phyloP scores from a whole-genome alignment of 2,888 invertebrate species.

The Pseudoips prasinana region DNA sequence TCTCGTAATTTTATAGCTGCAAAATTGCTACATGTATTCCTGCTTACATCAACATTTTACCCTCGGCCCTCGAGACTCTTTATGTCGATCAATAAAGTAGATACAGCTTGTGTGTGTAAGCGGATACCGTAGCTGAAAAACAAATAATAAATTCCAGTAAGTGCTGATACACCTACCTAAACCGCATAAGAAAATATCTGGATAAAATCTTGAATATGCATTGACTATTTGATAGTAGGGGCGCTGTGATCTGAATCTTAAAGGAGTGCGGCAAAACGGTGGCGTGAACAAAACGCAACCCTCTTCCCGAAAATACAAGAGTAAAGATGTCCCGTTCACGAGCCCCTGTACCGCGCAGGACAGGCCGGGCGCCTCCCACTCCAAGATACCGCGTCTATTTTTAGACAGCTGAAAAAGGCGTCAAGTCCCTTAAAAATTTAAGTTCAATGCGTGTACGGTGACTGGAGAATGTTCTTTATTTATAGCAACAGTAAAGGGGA shows the following conservation, averaged over 20 bases:
- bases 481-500: constrained; percentile 7
- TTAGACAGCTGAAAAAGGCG: constrained; percentile 48
- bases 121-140: too few relatives aligned
- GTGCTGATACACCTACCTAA: too few relatives aligned
- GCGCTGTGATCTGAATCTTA: constrained; percentile 12
- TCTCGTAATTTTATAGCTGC: too few relatives aligned
- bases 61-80: too few relatives aligned
- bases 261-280: constrained; percentile 9
- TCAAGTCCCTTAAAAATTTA: constrained; percentile 34
- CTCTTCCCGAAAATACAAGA: constrained; percentile 19
- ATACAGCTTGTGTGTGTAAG: too few relatives aligned
- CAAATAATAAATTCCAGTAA: too few relatives aligned
- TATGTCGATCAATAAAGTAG: too few relatives aligned
- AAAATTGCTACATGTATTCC: too few relatives aligned
- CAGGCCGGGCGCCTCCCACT: constrained; percentile 21
- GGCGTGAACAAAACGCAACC: constrained; percentile 16
- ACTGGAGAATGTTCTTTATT: constrained; percentile 11
- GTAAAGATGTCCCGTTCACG: constrained; percentile 14
- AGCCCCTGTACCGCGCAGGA: constrained; percentile 23
- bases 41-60: too few relatives aligned
- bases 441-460: constrained; percentile 13
- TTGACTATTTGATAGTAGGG: constrained; percentile 3
- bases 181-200: too few relatives aligned
- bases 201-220: constrained; percentile 5
- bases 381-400: constrained; percentile 43